A percentile compares a stretch with the other conserved stretches of the same genome.
These are phyloP conservation scores for Knipowitschia caucasica DNA, from an alignment of 2,797 vertebrate species.

Conservation along the genomic window DNA sequence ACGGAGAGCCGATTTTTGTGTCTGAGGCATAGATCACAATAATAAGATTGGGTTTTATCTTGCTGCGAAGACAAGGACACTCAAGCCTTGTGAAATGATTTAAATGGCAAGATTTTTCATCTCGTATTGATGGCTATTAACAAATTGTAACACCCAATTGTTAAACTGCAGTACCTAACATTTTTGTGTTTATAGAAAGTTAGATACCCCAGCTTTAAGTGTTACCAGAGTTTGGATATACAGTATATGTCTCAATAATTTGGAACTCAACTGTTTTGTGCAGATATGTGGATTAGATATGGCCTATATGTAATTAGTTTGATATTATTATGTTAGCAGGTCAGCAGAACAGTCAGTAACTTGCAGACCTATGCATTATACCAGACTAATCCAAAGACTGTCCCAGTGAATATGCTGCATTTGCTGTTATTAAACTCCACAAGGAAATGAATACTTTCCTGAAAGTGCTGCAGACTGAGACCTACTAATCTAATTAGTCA, in stretches of 20 bases:
- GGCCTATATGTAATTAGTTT: background rate
- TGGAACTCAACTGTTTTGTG: too few species aligned
- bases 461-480: constrained; percentile 56
- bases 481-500: constrained; percentile 72
- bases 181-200: too few species aligned
- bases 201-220: too few species aligned
- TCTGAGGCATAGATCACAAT: constrained; percentile 6
- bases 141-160: too few species aligned
- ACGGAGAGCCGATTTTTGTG: constrained; percentile 26
- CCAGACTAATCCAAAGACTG: background rate
- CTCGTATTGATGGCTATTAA: too few species aligned
- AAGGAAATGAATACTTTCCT: constrained; percentile 67
- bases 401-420: constrained; percentile 11
- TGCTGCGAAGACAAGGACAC: background rate
- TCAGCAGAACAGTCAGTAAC: constrained; percentile 2
- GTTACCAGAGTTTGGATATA: too few species aligned
- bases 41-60: background rate
- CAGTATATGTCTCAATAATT: too few species aligned
- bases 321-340: background rate
- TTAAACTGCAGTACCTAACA: too few species aligned
- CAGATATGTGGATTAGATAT: too few species aligned
- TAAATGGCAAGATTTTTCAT: too few species aligned
- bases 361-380: background rate
- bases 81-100: background rate
- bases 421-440: constrained; percentile 64